Conservation (phyloP, 2,797 vertebrate genomes). For the Eospalax fontanierii region DNA sequence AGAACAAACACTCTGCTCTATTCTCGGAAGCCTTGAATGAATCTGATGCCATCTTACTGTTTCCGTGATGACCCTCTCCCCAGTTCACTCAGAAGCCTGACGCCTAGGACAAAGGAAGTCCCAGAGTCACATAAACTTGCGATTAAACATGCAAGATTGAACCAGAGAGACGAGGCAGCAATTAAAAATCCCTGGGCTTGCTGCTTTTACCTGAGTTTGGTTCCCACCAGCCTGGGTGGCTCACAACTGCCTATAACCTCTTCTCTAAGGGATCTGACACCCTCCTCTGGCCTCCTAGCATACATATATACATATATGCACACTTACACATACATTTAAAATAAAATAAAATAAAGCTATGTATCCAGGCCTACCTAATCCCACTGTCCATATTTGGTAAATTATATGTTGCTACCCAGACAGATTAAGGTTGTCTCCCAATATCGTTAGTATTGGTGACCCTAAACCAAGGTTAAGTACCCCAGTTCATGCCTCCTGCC, state of each 20-base stretch:
- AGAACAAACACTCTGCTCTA: neutral
- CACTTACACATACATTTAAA: neutral
- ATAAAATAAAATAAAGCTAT: neutral
- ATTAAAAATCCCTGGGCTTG: too few species aligned
- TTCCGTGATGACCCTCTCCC: neutral
- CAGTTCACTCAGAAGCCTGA: neutral
- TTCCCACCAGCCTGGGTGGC: too few species aligned
- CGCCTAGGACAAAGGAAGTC: neutral
- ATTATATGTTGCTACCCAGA: neutral
- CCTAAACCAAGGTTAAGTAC: slow-evolving; percentile 32
- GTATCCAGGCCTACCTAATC: neutral
- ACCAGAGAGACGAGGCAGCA: too few species aligned
- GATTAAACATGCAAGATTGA: neutral
- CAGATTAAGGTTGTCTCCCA: neutral
- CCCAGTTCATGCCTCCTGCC: neutral
- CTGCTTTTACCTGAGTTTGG: too few species aligned
- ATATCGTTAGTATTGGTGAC: neutral
- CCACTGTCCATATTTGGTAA: neutral
- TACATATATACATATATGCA: neutral
- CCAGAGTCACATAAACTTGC: neutral
- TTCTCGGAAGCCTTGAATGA: slow-evolving; percentile 2
- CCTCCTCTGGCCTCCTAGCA: neutral
- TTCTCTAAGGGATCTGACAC: too few species aligned
- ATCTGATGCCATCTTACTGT: neutral
- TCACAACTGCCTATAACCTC: too few species aligned